These are phyloP conservation scores for Arizona elegans DNA, from an alignment of 2,113 vertebrate genomes.

Conservation along the genomic window DNA sequence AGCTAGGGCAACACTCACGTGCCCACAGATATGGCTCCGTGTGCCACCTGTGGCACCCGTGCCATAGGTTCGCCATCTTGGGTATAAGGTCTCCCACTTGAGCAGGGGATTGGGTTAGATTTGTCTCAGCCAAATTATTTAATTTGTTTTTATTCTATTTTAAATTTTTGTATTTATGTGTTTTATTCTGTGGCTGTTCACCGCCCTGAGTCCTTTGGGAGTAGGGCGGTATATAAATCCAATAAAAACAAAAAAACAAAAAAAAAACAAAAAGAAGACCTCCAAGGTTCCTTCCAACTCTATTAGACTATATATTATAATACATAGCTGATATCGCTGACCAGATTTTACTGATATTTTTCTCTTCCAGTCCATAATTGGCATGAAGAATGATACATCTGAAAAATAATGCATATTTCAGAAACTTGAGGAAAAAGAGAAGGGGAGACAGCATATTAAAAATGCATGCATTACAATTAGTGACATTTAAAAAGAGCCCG, in stretches of 20 bases:
- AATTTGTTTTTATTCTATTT: too few species aligned
- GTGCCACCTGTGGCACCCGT: too few species aligned
- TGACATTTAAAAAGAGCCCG: neutral
- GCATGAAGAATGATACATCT: neutral
- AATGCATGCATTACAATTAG: neutral
- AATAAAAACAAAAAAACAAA: too few species aligned
- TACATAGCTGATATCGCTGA: neutral
- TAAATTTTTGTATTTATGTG: too few species aligned
- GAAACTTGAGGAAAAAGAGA: neutral
- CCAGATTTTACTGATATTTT: neutral
- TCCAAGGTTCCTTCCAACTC: neutral
- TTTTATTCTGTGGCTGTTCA: too few species aligned
- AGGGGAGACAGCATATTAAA: neutral
- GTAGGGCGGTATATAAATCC: too few species aligned
- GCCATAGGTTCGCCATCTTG: too few species aligned
- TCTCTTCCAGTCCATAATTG: neutral
- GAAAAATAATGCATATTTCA: neutral
- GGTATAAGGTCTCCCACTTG: neutral
- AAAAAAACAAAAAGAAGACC: too few species aligned
- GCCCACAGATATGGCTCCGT: too few species aligned
- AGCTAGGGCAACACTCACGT: too few species aligned
- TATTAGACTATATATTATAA: neutral
- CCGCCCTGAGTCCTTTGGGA: too few species aligned
- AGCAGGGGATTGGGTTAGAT: neutral
- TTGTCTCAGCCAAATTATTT: too few species aligned